Evolutionary conservation across 2,797 vertebrate species (phyloP), one percentile per base, ranked within the genome.

Genomic region (Dendrocincla fuliginosa): DNA sequence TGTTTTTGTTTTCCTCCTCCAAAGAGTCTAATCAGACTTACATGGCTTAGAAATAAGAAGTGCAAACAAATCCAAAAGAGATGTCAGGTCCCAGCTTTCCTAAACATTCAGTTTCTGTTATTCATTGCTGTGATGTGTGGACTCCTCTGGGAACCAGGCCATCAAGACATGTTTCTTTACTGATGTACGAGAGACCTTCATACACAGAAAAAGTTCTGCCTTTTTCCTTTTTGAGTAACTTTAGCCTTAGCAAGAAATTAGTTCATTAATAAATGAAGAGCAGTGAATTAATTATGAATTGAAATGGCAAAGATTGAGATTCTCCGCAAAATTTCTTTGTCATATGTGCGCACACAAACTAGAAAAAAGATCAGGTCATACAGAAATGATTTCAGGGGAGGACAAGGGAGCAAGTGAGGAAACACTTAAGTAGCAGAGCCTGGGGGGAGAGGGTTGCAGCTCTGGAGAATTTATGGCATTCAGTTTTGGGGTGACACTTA

Each of bases 211-310:
- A 74, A 64, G 44, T 89, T 93, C 68, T 84, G 14, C 12, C 41
- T 82, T 77, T 68, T 79, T 64, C 39, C 4, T 79, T 90, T 90
- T 83, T 74, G 65, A 44, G 33, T 63, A 93, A 49, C 32, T 70
- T 78, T 46, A 87, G 86, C 59, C 60, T 85, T 71, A 92, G 64
- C 8, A 70, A 92, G 78, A 95, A 91, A 97, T 89, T 76, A 92
- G 65, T 84, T 89, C 78, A 92, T 96, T 84, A 96, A 95, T 92
- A 96, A 96, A 73, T 92, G 71, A 94, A 77, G 35, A 85, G 23
- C 30, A 73, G 10, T 81, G 50, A 92, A 91, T 93, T 88, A 91
- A 90, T 77, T 64, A 87, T 81, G 55, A 91, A 68, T 27, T 53
- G 49, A 78, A 95, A 87, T 67, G 75, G 33, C 78, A 87, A 73